phyloP scores from a whole-genome alignment of 1,140 invertebrate genomes.

The Carcinoscorpius rotundicauda region DNA sequence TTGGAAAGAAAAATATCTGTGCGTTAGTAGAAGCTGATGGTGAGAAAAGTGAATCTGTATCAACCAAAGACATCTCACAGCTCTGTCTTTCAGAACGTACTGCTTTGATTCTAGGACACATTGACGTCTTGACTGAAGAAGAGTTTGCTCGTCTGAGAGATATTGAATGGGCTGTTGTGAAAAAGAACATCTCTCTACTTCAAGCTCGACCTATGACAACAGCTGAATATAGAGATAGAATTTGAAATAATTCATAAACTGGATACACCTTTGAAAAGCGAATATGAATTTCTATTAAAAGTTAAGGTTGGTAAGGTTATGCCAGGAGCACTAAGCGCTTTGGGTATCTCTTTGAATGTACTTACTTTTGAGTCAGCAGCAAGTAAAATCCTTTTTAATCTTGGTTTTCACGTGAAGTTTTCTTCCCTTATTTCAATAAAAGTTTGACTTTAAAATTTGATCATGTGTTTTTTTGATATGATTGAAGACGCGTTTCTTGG shows the following conservation, averaged over 20 bases:
- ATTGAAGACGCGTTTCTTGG: no score
- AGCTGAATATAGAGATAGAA: slow-evolving; percentile 5
- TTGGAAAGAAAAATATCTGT: slow-evolving; percentile 6
- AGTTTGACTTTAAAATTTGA: no score
- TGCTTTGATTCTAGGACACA: no score
- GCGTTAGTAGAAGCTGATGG: slow-evolving; percentile 7
- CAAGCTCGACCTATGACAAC: slow-evolving; percentile 22
- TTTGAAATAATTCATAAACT: slow-evolving; percentile 20
- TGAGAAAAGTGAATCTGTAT: slow-evolving; percentile 30
- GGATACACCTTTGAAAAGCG: slow-evolving; percentile 11
- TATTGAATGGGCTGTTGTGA: slow-evolving; percentile 22
- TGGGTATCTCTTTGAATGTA: no score
- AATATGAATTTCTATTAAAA: slow-evolving; percentile 16
- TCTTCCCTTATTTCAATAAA: no score
- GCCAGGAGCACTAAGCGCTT: not conserved
- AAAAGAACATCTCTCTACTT: slow-evolving; percentile 10
- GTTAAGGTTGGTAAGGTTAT: slow-evolving; percentile 19
- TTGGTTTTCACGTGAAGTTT: no score
- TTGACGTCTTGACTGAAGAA: slow-evolving; percentile 1
- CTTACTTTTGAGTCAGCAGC: no score
- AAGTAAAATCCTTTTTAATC: no score
- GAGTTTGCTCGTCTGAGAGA: slow-evolving; percentile 11
- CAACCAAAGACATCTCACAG: no score
- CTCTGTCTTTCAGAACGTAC: no score
- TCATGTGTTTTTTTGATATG: no score